Base-by-base conservation (phyloP, 2,888 invertebrate genomes). In the Clanis bilineata region DNA sequence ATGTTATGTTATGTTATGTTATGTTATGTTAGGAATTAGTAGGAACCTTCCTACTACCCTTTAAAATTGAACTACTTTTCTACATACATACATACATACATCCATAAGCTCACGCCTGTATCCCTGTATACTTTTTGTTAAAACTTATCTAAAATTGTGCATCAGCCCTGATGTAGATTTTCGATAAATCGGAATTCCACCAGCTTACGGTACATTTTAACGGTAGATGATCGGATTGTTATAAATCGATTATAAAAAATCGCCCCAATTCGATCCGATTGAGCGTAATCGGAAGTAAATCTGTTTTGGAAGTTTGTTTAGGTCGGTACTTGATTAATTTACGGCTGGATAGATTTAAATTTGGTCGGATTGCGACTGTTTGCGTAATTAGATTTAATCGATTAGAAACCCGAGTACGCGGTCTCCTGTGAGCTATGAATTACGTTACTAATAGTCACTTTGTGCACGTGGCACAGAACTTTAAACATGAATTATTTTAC, bases 141-240 rank as follows among this genome's bases (percentile, higher is more conserved):
- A 22, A 4, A 10, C 22, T n/a, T 32, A 56, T 59, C 45, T 36
- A 36, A 54, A 44, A 57, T 44, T 25, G 43, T 21, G 44, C 57
- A 62, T 59, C 70, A 68, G 64, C 78, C 74, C 76, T 78, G 70
- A 71, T 77, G 76, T 70, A 65, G 74, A 78, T 79, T 77, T 80
- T 77, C 72, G 82, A 86, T 83, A 83, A 85, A 82, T 83, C 79
- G 71, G 70, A 80, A 86, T 83, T 79, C 79, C 77, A 76, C 68
- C 65, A 75, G 76, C 79, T 87, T 83, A 85, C 88, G 88, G 88
- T 87, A 86, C 70, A 78, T 76, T 80, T 82, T 83, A 85, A 86
- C 87, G 87, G 88, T 83, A 79, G 78, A 82, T 84, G 85, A 89
- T 87, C 85, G 74, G 79, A 85, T 87, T 81, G 80, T 79, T 77